Conservation (phyloP, 2,888 invertebrate species). For the Theristus sp. region DNA sequence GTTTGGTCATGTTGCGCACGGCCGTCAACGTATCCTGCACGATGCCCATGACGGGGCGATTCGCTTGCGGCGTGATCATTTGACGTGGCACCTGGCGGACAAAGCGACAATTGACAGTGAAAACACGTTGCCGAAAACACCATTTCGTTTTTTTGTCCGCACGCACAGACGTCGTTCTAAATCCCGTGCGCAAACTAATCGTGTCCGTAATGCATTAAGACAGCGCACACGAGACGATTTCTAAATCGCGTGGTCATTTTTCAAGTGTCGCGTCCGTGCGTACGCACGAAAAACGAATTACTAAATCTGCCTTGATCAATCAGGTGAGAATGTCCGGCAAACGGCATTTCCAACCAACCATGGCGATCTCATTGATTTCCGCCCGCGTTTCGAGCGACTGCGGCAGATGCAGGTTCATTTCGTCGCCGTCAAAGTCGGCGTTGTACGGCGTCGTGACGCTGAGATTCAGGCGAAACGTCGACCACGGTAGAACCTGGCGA, state of each 20-base stretch:
- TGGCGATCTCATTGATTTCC: conserved; percentile 89
- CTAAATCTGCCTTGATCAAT: too few relatives aligned
- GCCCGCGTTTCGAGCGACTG: conserved; percentile 90
- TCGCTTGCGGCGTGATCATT: conserved; percentile 93
- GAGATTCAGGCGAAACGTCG: conserved; percentile 95
- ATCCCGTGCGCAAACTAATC: too few relatives aligned
- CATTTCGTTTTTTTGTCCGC: too few relatives aligned
- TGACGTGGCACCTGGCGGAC: conserved; percentile 47
- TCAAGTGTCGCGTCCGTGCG: too few relatives aligned
- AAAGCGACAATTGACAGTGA: too few relatives aligned
- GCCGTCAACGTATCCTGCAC: conserved; percentile 94
- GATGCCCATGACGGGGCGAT: conserved; percentile 99
- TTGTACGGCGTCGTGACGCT: conserved; percentile 96
- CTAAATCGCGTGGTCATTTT: too few relatives aligned
- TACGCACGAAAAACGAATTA: too few relatives aligned
- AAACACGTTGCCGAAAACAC: too few relatives aligned
- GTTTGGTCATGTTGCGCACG: conserved; percentile 94
- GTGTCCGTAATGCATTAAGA: too few relatives aligned
- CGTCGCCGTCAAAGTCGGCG: conserved; percentile 99
- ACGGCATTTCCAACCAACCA: conserved; percentile 52
- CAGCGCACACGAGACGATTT: too few relatives aligned
- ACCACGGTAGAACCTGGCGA: conserved; percentile 72
- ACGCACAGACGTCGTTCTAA: too few relatives aligned
- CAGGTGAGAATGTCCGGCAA: too few relatives aligned
- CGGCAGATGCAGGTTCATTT: conserved; percentile 99